Evolutionary conservation across 2,113 vertebrate species (phyloP).

Genomic region (Labeo catla): DNA sequence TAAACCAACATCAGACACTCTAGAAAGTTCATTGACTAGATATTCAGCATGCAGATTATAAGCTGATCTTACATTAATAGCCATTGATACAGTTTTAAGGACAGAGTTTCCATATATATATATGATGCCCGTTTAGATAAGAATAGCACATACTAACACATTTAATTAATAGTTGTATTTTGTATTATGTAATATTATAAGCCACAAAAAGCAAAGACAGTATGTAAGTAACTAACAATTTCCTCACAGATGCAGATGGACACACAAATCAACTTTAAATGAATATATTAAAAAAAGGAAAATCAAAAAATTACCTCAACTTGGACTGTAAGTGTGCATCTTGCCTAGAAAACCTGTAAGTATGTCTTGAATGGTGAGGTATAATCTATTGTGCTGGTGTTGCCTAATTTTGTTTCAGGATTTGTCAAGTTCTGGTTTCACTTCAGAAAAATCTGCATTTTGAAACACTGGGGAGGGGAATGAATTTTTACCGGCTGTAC

Average conservation of each 20-base stretch:
- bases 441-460: conserved; percentile 78
- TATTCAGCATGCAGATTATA: background rate
- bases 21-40: background rate
- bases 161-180: background rate
- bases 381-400: conserved; percentile 55
- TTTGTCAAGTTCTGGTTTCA: conserved; percentile 82
- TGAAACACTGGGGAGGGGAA: conserved; percentile 70
- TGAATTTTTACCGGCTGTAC: conserved; percentile 61
- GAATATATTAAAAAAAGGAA: background rate
- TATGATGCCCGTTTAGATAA: background rate
- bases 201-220: background rate
- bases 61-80: background rate
- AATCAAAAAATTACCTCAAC: conserved; percentile 40
- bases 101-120: background rate
- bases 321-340: background rate
- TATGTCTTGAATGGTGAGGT: conserved; percentile 41
- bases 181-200: background rate
- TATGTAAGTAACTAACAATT: background rate
- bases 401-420: conserved; percentile 76
- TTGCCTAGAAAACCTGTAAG: background rate
- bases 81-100: background rate
- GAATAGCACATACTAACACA: background rate
- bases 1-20: conserved; percentile 44
- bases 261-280: background rate
- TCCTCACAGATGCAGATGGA: background rate